phyloP scores from a whole-genome alignment of 2,113 vertebrate genomes.

The Solenodon paradoxus region DNA sequence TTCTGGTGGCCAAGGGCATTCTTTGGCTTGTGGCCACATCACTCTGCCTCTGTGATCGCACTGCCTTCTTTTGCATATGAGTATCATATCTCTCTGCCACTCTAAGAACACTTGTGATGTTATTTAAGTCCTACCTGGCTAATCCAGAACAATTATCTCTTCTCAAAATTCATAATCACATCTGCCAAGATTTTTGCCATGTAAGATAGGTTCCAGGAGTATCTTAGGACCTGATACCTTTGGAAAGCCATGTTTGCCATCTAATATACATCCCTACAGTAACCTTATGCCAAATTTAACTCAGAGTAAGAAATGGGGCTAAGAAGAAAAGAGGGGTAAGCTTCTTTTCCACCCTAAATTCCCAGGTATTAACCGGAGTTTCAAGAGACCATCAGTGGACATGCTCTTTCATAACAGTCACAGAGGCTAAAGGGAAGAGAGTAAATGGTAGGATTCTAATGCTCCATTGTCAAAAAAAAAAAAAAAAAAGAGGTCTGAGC shows the following conservation, averaged over 20 bases:
- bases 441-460: background rate
- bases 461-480: background rate
- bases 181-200: background rate
- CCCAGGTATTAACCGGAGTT: background rate
- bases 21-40: background rate
- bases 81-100: background rate
- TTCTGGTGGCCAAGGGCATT: background rate
- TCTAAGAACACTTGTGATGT: background rate
- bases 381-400: background rate
- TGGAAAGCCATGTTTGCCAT: background rate
- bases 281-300: background rate
- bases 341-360: background rate
- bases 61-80: background rate
- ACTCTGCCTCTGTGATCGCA: background rate
- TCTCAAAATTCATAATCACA: background rate
- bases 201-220: background rate
- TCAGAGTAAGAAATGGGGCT: background rate
- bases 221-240: background rate
- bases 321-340: background rate
- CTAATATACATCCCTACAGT: background rate
- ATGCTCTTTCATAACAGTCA: background rate
- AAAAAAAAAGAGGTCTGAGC: background rate
- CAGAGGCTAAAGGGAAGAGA: background rate
- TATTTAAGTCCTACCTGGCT: background rate
- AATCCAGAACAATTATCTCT: background rate